A percentile compares a stretch with the other conserved stretches of the same genome.
These are phyloP conservation scores for Lophotriccus pileatus DNA, from an alignment of 2,797 vertebrate species.

Conservation along the genomic window DNA sequence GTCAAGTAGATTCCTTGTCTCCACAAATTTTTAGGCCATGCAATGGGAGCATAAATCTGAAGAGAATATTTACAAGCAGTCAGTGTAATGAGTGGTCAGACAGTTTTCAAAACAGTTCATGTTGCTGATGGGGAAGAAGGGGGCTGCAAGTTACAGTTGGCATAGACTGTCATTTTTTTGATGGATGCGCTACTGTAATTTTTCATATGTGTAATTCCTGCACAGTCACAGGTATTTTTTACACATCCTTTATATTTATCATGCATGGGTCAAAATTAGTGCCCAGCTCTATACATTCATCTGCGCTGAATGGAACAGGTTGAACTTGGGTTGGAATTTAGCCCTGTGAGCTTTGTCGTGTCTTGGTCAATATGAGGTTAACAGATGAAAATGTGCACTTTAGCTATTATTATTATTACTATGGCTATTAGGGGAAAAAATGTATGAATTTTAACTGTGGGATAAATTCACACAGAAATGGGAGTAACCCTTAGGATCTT, in stretches of 20 bases:
- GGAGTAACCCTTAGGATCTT: background rate
- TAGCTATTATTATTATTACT: background rate
- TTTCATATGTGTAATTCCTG: background rate
- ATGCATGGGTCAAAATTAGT: background rate
- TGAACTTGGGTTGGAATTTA: background rate
- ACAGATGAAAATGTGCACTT: background rate
- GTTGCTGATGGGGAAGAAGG: background rate
- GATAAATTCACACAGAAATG: background rate
- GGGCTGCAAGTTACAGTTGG: background rate
- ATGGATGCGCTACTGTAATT: background rate
- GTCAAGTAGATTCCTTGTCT: background rate
- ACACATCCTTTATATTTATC: background rate
- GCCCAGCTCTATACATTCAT: background rate
- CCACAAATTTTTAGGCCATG: background rate
- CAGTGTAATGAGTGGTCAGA: background rate
- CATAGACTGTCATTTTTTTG: background rate
- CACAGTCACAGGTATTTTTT: background rate
- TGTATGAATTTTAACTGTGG: background rate
- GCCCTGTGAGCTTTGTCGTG: background rate
- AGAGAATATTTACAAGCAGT: background rate
- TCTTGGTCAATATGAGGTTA: background rate
- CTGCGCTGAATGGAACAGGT: background rate
- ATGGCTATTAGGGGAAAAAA: background rate
- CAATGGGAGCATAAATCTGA: background rate
- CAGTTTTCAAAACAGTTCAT: background rate